Base-by-base conservation (phyloP, 2,113 vertebrate species). In the Sisor rabdophorus region DNA sequence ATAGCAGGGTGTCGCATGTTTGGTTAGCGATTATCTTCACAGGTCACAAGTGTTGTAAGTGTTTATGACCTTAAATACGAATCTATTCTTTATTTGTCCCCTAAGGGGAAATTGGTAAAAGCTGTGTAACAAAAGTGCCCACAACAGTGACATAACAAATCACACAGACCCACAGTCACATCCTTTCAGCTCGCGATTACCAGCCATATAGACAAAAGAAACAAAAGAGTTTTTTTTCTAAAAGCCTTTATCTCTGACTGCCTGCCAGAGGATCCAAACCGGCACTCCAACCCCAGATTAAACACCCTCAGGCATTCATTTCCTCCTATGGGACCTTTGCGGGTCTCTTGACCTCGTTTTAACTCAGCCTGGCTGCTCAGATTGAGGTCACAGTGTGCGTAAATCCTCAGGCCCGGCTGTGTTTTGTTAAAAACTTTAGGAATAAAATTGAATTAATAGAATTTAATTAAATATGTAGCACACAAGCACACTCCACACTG, bases 291-390 rank as follows among this genome's bases (percentile, higher is more conserved):
- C 36, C 54, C 56, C 24, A 48, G 48, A 73, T 48, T 48, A 28
- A 61, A 47, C 24, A 56, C 47, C 40, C 54, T 58, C 4, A n/a
- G 50, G 48, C 68, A 53, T 54, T 32, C 52, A 40, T 12, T 71
- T 71, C 24, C 52, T 40, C 28, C 69, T 55, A 36, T 7, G 40
- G 30, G 30, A 71, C 50, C 69, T 36, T 71, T 24, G 28, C 7
- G 2, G 30, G n/a, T 32, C 69, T 71, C 28, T 22, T 55, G 69
- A 36, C 53, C 69, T 71, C 55, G 52, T 55, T 81, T n/a, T 71
- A 72, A 19, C 40, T 74, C 9, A 6, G 58, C 11, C 3, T 13
- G 9, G 52, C 68, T 20, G 52, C 20, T 71, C 52, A 22, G 69
- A 36, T 55, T 3, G 69, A 36, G 28, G 28, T 40, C 16, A 52